Conservation (phyloP, 2,113 vertebrate species). For the Psittacus erithacus region DNA sequence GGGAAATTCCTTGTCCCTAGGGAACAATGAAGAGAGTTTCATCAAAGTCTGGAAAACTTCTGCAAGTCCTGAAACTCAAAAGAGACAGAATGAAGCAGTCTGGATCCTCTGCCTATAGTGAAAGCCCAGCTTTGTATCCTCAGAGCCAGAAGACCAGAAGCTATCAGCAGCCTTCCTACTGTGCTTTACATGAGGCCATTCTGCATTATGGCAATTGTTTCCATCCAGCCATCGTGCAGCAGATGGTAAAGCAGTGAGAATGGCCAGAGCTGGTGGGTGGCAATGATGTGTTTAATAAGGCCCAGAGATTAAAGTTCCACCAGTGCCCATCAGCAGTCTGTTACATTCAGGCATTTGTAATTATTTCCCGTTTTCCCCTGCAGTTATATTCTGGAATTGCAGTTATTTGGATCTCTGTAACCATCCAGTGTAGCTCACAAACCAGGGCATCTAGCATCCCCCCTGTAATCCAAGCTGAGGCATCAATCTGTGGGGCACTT, state of each 20-base stretch:
- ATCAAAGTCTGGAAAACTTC: background rate
- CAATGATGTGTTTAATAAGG: background rate
- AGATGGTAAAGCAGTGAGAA: slow-evolving; percentile 55
- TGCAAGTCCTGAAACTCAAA: background rate
- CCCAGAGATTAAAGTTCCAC: slow-evolving; percentile 34
- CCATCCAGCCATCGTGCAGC: slow-evolving; percentile 23
- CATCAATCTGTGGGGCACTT: background rate
- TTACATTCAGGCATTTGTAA: background rate
- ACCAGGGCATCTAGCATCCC: background rate
- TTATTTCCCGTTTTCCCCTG: background rate
- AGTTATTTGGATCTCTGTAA: background rate
- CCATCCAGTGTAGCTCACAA: background rate
- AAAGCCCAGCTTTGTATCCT: background rate
- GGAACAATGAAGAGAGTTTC: background rate
- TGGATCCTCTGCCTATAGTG: background rate
- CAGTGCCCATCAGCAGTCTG: slow-evolving; percentile 41
- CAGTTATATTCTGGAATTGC: background rate
- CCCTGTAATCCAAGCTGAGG: background rate
- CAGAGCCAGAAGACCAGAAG: background rate
- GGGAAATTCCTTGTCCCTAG: background rate
- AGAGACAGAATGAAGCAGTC: background rate
- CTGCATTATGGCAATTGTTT: slow-evolving; percentile 15
- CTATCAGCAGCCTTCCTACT: background rate
- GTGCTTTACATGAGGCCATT: background rate
- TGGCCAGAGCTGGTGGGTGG: slow-evolving; percentile 39